A percentile compares a stretch with the other conserved stretches of the same genome.
These are phyloP conservation scores for Spinus pinus DNA, from an alignment of 2,797 vertebrate species.

Conservation along the genomic window DNA sequence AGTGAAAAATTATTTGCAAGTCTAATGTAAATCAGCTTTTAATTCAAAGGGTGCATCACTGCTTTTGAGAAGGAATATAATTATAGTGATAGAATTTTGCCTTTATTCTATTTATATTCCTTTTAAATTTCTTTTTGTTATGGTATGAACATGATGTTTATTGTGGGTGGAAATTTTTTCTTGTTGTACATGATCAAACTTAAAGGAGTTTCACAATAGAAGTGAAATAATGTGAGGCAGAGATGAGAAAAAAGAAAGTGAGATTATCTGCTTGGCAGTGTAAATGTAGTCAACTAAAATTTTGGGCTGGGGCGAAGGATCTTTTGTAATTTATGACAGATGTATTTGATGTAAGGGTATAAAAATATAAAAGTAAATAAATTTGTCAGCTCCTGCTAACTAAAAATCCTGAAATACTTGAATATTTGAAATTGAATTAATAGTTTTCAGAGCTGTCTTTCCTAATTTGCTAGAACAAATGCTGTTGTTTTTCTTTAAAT, in stretches of 20 bases:
- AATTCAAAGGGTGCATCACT: neutral
- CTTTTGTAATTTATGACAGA: neutral
- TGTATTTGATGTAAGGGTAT: neutral
- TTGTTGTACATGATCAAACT: neutral
- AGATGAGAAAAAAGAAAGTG: neutral
- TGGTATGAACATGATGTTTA: neutral
- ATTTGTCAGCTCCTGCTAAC: neutral
- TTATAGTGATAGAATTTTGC: neutral
- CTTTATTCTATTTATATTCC: neutral
- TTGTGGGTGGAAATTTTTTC: neutral
- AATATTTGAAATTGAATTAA: neutral
- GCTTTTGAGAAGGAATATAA: neutral
- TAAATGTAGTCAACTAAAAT: conserved; percentile 6
- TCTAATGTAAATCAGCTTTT: conserved; percentile 5
- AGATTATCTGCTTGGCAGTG: neutral
- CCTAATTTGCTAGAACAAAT: conserved; percentile 37
- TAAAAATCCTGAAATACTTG: neutral
- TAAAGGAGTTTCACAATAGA: neutral
- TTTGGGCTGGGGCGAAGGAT: neutral
- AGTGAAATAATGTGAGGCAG: neutral
- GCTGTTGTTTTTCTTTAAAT: conserved; percentile 58
- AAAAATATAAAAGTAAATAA: neutral
- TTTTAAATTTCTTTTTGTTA: neutral
- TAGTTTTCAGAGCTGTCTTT: conserved; percentile 31
- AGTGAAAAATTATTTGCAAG: conserved; percentile 3